Percentiles rank a stretch among this genome's conserved stretches.
Evolutionary conservation across 2,797 vertebrate genomes (phyloP).

Genomic region (Gymnodraco acuticeps): DNA sequence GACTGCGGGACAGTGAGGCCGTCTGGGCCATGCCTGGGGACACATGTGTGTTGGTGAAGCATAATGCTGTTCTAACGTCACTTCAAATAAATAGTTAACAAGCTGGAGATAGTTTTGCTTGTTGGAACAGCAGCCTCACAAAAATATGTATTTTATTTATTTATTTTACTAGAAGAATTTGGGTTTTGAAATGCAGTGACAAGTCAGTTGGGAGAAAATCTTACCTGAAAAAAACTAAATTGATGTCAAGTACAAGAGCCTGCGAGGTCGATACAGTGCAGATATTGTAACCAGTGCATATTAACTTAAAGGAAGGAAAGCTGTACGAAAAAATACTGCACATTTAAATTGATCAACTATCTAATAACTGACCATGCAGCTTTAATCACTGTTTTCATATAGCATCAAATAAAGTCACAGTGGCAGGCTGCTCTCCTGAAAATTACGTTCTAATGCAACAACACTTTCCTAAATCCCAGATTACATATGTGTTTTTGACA

Average conservation of each 20-base stretch:
- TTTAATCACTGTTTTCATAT: constrained; percentile 4
- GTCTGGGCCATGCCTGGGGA: constrained; percentile 81
- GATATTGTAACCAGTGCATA: constrained; percentile 3
- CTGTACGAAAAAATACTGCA: no score
- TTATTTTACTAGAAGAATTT: constrained; percentile 39
- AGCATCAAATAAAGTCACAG: neutral
- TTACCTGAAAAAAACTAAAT: constrained; percentile 33
- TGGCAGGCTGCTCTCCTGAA: neutral
- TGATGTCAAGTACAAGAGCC: constrained; percentile 23
- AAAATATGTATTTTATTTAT: constrained; percentile 26
- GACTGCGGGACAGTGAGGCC: constrained; percentile 78
- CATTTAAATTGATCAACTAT: neutral
- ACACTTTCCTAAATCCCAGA: no score
- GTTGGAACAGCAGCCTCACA: constrained; percentile 60
- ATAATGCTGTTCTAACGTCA: constrained; percentile 86
- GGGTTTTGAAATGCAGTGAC: constrained; percentile 49
- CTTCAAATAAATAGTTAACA: constrained; percentile 90
- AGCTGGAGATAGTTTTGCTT: constrained; percentile 79
- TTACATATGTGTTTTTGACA: no score
- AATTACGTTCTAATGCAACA: no score
- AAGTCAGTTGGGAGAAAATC: constrained; percentile 38
- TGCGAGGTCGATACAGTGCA: constrained; percentile 11
- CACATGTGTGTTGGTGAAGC: constrained; percentile 84
- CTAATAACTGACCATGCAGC: neutral
- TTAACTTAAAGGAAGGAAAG: constrained; percentile 12